phyloP scores from a whole-genome alignment of 1,140 invertebrate species.

The Oncopeltus fasciatus region DNA sequence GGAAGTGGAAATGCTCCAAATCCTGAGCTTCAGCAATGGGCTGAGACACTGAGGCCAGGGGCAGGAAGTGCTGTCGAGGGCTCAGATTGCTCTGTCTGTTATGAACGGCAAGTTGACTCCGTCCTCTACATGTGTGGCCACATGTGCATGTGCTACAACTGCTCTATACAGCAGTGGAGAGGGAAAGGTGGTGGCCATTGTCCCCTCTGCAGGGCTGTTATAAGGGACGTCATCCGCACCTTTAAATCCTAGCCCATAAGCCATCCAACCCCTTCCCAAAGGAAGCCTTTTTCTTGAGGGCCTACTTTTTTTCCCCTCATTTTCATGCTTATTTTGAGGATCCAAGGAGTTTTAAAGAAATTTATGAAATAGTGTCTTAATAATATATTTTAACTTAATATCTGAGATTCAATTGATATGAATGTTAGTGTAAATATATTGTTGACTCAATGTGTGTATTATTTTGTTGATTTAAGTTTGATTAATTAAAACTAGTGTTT shows the following conservation, averaged over 20 bases:
- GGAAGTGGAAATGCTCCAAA: not conserved
- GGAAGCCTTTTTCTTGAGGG: not conserved
- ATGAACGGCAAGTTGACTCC: constrained; percentile 79
- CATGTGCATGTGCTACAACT: constrained; percentile 98
- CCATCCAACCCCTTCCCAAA: not conserved
- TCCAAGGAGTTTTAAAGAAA: not conserved
- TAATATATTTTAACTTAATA: not conserved
- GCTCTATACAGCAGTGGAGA: constrained; percentile 80
- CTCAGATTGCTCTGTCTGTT: constrained; percentile 83
- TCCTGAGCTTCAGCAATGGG: not conserved
- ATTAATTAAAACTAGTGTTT: too few relatives aligned
- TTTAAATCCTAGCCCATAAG: constrained; percentile 60
- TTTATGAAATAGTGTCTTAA: not conserved
- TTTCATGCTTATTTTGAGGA: not conserved
- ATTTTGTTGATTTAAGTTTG: too few relatives aligned
- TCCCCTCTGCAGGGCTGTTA: constrained; percentile 81
- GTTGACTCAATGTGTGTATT: too few relatives aligned
- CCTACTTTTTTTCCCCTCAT: not conserved
- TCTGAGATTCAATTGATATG: too few relatives aligned
- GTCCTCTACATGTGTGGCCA: constrained; percentile 94
- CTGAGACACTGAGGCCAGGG: not conserved
- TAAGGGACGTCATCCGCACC: constrained; percentile 87
- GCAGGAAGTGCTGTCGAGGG: not conserved
- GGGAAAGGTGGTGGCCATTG: constrained; percentile 80
- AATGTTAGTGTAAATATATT: too few relatives aligned